Conservation (phyloP, 2,797 vertebrate species). For the Numenius phaeopus region DNA sequence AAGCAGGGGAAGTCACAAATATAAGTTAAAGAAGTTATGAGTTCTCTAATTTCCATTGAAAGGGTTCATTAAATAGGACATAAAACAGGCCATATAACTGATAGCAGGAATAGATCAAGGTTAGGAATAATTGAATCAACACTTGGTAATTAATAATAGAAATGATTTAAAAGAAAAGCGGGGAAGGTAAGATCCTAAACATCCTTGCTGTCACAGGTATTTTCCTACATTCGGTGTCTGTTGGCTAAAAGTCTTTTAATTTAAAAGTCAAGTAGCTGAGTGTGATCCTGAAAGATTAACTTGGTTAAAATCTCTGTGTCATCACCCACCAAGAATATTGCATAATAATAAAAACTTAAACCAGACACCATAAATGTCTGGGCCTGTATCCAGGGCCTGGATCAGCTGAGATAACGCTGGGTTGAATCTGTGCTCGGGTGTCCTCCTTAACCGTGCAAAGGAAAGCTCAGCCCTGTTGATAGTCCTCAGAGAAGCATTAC, state of each 20-base stretch:
- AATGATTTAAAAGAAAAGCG: not conserved
- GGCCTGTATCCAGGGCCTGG: not conserved
- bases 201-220: not conserved
- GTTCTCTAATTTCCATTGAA: slow-evolving; percentile 19
- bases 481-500: accelerated
- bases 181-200: not conserved
- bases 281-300: slow-evolving; percentile 14
- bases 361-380: not conserved
- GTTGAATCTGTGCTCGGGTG: not conserved
- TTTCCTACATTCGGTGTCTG: not conserved
- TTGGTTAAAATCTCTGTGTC: slow-evolving; percentile 15
- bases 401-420: not conserved
- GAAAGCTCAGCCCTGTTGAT: not conserved
- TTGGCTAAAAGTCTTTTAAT: not conserved
- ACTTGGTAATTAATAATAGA: not conserved
- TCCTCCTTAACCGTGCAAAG: not conserved
- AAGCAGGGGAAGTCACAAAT: not conserved
- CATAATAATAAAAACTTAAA: not conserved
- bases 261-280: not conserved
- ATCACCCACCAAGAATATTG: slow-evolving; percentile 5
- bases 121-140: slow-evolving; percentile 19
- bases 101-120: not conserved
- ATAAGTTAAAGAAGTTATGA: not conserved
- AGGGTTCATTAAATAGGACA: slow-evolving; percentile 6
- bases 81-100: not conserved